phyloP scores from a whole-genome alignment of 30 jellyfish, hydroid and myxozoan species.

The Aurelia aurita region DNA sequence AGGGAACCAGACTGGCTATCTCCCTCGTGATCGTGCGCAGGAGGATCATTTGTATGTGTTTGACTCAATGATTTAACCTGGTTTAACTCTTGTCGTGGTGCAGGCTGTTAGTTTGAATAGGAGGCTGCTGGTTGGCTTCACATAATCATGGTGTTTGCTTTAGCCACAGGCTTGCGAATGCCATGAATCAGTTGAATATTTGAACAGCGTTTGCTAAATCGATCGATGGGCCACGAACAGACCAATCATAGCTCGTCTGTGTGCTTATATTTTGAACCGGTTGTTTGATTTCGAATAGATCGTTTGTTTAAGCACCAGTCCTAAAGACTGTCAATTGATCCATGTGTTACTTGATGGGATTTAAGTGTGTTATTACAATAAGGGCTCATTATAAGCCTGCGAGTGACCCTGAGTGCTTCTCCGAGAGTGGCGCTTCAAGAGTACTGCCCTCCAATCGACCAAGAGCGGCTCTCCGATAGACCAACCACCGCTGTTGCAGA shows the following conservation, averaged over 20 bases:
- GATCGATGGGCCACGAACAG: conserved; percentile 73
- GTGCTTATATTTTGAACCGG: conserved; percentile 71
- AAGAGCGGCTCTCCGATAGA: too few species aligned
- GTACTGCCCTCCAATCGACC: too few species aligned
- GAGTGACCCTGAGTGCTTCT: conserved; percentile 76
- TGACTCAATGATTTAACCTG: too few species aligned
- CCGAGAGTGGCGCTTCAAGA: conserved; percentile 57
- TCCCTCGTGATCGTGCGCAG: too few species aligned
- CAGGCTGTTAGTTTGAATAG: too few species aligned
- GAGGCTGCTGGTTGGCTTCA: neutral
- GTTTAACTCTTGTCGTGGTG: too few species aligned
- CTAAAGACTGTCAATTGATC: conserved; percentile 70
- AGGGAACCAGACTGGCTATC: too few species aligned
- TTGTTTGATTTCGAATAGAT: conserved; percentile 63
- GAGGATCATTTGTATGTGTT: too few species aligned
- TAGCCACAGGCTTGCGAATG: conserved; percentile 40
- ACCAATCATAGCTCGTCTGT: conserved; percentile 62
- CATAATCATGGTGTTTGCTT: conserved; percentile 39
- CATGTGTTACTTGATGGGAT: conserved; percentile 73
- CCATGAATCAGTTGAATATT: conserved; percentile 58
- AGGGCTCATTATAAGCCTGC: conserved; percentile 72
- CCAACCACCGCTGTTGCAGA: too few species aligned
- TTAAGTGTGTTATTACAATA: conserved; percentile 76
- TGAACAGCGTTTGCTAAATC: conserved; percentile 78
- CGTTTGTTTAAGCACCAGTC: conserved; percentile 82